Percentiles rank a stretch among this genome's conserved stretches.
These are phyloP conservation scores for Gari tellinella DNA, from an alignment of 2,888 invertebrate genomes.

Conservation along the genomic window DNA sequence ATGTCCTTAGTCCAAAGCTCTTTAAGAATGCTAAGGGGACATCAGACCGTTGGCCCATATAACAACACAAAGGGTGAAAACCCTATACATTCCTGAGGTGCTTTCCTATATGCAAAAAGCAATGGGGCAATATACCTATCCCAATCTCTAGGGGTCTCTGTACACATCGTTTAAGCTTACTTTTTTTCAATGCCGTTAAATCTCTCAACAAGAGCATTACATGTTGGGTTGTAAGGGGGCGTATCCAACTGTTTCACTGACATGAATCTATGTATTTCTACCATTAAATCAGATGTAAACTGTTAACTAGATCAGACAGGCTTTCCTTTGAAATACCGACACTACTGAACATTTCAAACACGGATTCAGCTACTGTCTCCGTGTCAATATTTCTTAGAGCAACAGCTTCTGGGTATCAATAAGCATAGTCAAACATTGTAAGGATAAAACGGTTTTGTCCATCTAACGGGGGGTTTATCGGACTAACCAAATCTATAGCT, in stretches of 20 bases:
- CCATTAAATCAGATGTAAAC: conserved; percentile 16
- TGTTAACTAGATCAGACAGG: conserved; percentile 51
- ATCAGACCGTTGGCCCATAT: conserved; percentile 54
- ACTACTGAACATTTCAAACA: conserved; percentile 39
- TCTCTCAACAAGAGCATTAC: too few relatives aligned
- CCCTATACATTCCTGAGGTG: conserved; percentile 43
- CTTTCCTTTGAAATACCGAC: conserved; percentile 56
- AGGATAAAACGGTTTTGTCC: conserved; percentile 53
- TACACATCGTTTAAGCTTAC: too few relatives aligned
- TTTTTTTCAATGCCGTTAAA: too few relatives aligned
- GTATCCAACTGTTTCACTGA: too few relatives aligned
- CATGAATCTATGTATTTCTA: neutral
- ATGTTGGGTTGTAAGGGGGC: conserved; percentile 5
- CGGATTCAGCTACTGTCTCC: conserved; percentile 54
- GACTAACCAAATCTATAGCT: conserved; percentile 57
- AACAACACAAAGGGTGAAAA: conserved; percentile 60
- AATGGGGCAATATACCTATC: too few relatives aligned
- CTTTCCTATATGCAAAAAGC: too few relatives aligned
- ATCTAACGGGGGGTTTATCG: conserved; percentile 38
- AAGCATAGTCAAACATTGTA: conserved; percentile 52
- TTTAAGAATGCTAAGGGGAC: conserved; percentile 54
- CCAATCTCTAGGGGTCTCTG: too few relatives aligned
- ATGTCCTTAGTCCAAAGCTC: too few relatives aligned
- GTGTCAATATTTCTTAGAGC: conserved; percentile 41
- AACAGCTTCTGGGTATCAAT: conserved; percentile 50